These are phyloP conservation scores for Baronia brevicornis DNA, from an alignment of 2,888 invertebrate species.

Conservation along the genomic window DNA sequence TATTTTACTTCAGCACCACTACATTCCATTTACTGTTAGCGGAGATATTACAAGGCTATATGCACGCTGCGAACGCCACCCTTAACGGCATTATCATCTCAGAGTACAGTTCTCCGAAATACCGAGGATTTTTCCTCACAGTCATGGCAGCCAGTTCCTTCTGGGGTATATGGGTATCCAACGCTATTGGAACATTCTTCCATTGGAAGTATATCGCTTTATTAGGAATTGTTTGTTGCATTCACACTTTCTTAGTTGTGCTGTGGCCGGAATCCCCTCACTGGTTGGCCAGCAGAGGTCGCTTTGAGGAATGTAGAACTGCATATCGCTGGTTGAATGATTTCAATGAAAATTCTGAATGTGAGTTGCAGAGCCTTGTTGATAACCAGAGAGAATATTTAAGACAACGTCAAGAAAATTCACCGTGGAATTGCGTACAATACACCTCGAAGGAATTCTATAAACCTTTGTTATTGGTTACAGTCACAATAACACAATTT, in stretches of 20 bases:
- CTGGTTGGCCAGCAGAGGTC: conserved; percentile 41
- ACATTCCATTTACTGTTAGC: conserved; percentile 26
- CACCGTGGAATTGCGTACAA: background rate
- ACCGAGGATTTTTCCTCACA: conserved; percentile 28
- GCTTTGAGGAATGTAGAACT: conserved; percentile 34
- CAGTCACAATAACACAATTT: conserved; percentile 33
- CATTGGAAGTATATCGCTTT: conserved; percentile 31
- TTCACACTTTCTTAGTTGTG: conserved; percentile 26
- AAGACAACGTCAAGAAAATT: background rate
- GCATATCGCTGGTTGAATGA: conserved; percentile 41
- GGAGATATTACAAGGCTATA: conserved; percentile 28
- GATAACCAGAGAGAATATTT: conserved; percentile 2
- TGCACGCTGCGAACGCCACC: conserved; percentile 23
- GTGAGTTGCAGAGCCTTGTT: conserved; percentile 32
- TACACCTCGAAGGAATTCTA: conserved; percentile 26
- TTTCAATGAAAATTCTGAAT: conserved; percentile 26
- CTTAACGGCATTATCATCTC: conserved; percentile 23
- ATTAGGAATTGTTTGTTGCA: conserved; percentile 24
- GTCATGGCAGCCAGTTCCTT: conserved; percentile 28
- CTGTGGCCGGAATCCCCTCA: conserved; percentile 40
- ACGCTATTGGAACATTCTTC: conserved; percentile 31
- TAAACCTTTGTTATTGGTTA: conserved; percentile 33
- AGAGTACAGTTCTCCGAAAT: conserved; percentile 29
- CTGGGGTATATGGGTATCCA: conserved; percentile 33
- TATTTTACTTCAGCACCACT: conserved; percentile 24